Evolutionary conservation across 1,140 invertebrate species (phyloP), one percentile per base, ranked within the genome.

Genomic region (Lordiphosa clarofinis): DNA sequence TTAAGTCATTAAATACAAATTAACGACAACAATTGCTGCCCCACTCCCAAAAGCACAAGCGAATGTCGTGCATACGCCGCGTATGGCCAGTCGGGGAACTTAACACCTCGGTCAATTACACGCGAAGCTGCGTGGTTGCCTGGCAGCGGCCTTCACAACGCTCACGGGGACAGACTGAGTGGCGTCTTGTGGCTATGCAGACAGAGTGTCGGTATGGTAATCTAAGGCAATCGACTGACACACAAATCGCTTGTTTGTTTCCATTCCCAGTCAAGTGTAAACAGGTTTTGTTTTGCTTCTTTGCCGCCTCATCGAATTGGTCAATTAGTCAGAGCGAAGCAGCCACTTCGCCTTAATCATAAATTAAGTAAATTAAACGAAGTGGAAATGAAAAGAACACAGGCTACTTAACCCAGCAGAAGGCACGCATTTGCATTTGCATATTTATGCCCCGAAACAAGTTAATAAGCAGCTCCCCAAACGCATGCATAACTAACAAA

Each of bases 1-100:
- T 81, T 76, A 76, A 81, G 76, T 81, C 67, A 81, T 81, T 81
- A 82, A 69, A 82, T 76, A 76, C 59, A 64, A 72, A 82, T 81
- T 82, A 72, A 68, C 46, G 56, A 62, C 67, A 39, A 66, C 59
- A 64, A 64, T 59, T 69, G 55, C 52, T 43, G 50, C 10, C 9
- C 12, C 36, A 54, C 48, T 6, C 15, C n/a, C 15, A 10, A 19
- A 33, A 37, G 15, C 52, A 50, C 43, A 39, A 56, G 56, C 50
- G 55, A 48, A 53, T 46, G 55, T 71, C 59, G 67, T 62, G 67
- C 63, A 81, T 81, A 65, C 76, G 76, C 72, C 72, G 49, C 56
- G 55, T 81, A 55, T 36, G 37, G 40, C 47, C 46, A 36, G 33
- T 8, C 42, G 46, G 28, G 36, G 37, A 37, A 46, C 48, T 43